Conservation (phyloP, 2,888 invertebrate species). For the Sclerodermus sp. region DNA sequence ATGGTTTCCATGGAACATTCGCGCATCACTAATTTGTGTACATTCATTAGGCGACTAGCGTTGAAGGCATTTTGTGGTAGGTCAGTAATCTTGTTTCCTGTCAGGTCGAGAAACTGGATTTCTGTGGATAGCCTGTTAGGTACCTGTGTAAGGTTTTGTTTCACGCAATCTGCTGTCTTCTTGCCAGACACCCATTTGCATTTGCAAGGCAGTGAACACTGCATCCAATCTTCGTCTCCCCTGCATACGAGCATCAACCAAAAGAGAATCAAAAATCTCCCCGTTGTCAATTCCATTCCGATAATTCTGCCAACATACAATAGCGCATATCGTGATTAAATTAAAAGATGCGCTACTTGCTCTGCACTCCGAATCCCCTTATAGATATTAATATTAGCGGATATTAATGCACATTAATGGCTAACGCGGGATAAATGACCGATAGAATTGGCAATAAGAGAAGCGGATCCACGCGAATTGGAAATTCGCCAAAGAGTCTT, state of each 20-base stretch:
- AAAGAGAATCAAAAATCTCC: slow-evolving; percentile 32
- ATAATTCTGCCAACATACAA: slow-evolving; percentile 28
- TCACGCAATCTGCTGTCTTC: slow-evolving; percentile 79
- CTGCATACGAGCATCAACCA: slow-evolving; percentile 52
- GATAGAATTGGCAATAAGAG: too few species aligned
- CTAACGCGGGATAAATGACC: too few species aligned
- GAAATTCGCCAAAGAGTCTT: too few species aligned
- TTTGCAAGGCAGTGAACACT: slow-evolving; percentile 70
- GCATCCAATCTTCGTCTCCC: slow-evolving; percentile 60
- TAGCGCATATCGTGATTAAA: too few species aligned
- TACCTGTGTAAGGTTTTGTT: slow-evolving; percentile 67
- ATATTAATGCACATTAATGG: too few species aligned
- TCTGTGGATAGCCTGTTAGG: slow-evolving; percentile 74
- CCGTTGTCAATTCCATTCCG: slow-evolving; percentile 38
- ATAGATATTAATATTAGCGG: too few species aligned
- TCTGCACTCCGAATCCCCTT: too few species aligned
- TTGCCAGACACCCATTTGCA: slow-evolving; percentile 87
- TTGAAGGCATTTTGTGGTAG: slow-evolving; percentile 71
- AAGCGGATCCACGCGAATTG: too few species aligned
- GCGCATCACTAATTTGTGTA: slow-evolving; percentile 77
- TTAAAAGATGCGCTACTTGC: too few species aligned
- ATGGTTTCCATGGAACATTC: slow-evolving; percentile 75
- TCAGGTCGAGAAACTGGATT: slow-evolving; percentile 67
- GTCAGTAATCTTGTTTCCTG: slow-evolving; percentile 73
- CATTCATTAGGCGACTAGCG: slow-evolving; percentile 71